Percentiles rank a stretch among this genome's conserved stretches.
phyloP scores from a whole-genome alignment of 1,140 invertebrate genomes.

The Drosophila rufa region DNA sequence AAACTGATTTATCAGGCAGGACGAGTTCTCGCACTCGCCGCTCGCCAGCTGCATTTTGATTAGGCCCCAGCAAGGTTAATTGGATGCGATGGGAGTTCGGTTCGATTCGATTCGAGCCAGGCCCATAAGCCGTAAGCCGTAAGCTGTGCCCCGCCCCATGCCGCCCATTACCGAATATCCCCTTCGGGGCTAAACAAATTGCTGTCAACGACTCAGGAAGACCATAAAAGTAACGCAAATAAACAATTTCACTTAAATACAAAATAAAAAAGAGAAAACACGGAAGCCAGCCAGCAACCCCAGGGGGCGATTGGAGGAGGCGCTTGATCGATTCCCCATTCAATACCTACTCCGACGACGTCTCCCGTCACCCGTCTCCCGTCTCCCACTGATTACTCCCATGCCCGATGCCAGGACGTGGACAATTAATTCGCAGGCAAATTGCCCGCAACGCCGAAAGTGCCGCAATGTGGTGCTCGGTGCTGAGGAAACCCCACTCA shows the following conservation, averaged over 20 bases:
- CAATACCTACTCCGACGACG: conserved; percentile 3
- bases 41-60: conserved; percentile 70
- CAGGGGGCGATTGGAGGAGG: conserved; percentile 19
- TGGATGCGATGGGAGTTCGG: conserved; percentile 60
- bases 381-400: too few species aligned
- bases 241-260: conserved; percentile 75
- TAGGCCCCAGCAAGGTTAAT: conserved; percentile 79
- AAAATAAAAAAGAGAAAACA: conserved; percentile 50
- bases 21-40: conserved; percentile 1
- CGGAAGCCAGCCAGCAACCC: conserved; percentile 23
- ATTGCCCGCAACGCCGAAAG: conserved; percentile 66
- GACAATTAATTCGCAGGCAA: conserved; percentile 69
- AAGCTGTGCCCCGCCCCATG: not conserved
- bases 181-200: conserved; percentile 57
- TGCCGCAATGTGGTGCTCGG: conserved; percentile 10
- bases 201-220: conserved; percentile 67
- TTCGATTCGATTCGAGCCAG: conserved; percentile 21
- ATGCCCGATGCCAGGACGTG: conserved; percentile 26
- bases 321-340: conserved; percentile 65
- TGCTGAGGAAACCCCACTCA: conserved; percentile 53
- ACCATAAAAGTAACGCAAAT: conserved; percentile 76
- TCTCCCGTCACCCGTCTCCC: too few species aligned
- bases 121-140: not conserved
- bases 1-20: conserved; percentile 45
- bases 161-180: conserved; percentile 30